A percentile compares a stretch with the other conserved stretches of the same genome.
Evolutionary conservation across 1,140 invertebrate species (phyloP).

Genomic region (Ganaspis sp.): DNA sequence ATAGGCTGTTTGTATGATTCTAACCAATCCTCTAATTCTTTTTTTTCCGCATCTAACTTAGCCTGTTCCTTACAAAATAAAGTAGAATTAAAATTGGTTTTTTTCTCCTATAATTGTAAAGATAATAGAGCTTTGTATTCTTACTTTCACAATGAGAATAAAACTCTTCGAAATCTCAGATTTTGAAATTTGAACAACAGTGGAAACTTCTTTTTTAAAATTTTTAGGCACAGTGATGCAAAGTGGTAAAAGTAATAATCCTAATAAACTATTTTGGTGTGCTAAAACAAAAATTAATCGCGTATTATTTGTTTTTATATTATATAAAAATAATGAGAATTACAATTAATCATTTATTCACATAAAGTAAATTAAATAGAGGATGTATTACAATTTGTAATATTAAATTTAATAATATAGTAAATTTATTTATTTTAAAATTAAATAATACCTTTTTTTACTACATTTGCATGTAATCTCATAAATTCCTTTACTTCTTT

Average conservation of each 20-base stretch:
- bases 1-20: neutral
- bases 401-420: conserved; percentile 1
- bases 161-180: neutral
- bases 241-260: neutral
- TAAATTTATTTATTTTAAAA: neutral
- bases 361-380: conserved; percentile 25
- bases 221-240: neutral
- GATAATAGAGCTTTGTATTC: neutral
- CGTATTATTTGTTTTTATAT: neutral
- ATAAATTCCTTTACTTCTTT: conserved; percentile 22
- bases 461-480: conserved; percentile 14
- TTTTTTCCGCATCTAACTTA: neutral
- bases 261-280: neutral
- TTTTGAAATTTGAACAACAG: neutral
- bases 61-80: neutral
- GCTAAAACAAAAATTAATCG: neutral
- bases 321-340: neutral
- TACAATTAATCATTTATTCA: neutral
- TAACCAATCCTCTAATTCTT: neutral
- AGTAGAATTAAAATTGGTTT: neutral
- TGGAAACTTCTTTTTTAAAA: neutral
- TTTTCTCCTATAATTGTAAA: neutral
- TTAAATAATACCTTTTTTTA: neutral
- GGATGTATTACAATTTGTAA: neutral
- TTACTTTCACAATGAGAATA: neutral